Evolutionary conservation across 1,140 invertebrate species (phyloP).

Genomic region (Drosophila funebris): DNA sequence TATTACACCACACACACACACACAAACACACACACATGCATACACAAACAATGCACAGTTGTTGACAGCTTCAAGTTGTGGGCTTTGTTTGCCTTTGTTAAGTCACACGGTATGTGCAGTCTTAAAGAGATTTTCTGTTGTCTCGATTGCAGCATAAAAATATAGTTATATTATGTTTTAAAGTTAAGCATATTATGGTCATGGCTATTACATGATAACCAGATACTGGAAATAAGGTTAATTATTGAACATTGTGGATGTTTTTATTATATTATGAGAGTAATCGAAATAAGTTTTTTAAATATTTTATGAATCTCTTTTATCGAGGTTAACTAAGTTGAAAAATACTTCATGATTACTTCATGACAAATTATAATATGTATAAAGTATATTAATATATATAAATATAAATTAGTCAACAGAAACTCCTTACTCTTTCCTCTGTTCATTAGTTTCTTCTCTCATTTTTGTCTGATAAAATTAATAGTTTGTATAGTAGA

Average conservation of each 20-base stretch:
- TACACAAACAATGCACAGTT: conserved; percentile 17
- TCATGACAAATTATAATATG: no score
- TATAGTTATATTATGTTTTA: conserved; percentile 21
- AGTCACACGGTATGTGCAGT: not conserved
- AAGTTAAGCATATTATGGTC: conserved; percentile 19
- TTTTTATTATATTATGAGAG: not conserved
- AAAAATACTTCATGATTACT: no score
- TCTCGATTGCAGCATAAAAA: conserved; percentile 14
- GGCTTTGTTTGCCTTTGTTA: conserved; percentile 19
- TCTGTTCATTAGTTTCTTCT: no score
- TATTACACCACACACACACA: conserved; percentile 59
- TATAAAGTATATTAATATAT: no score
- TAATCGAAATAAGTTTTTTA: not conserved
- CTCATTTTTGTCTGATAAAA: no score
- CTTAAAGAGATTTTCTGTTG: not conserved
- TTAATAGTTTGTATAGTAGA: no score
- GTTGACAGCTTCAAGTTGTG: conserved; percentile 55
- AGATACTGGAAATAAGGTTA: not conserved
- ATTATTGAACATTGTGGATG: not conserved
- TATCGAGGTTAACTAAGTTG: no score
- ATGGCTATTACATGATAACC: not conserved
- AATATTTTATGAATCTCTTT: no score
- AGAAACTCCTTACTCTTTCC: no score
- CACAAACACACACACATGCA: not conserved
- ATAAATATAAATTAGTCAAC: no score